Base-by-base conservation (phyloP, 2,888 invertebrate genomes). In the Emmelina monodactyla region DNA sequence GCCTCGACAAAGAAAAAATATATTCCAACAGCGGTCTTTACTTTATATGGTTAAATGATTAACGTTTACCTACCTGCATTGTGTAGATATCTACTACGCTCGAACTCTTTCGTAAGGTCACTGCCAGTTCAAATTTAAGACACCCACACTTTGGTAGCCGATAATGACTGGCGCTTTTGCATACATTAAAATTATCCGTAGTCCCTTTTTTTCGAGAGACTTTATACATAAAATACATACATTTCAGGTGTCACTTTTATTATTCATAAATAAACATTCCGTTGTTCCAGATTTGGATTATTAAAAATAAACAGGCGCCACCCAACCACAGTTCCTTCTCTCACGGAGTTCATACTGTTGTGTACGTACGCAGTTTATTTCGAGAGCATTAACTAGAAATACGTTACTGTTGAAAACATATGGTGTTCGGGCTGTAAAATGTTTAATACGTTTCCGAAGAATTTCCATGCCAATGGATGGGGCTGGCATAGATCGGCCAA, bases 381-480 rank as follows among this genome's bases (percentile, higher is more conserved):
- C 37, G 39, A 45, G 51, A 43, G 40, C 37, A 40, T 43, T 37
- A 37, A 43, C 41, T 29, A 32, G 31, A 45, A 42, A 45, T 44
- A 45, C 40, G 40, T 39, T 33, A 35, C 42, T 48, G 37, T 22
- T 33, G 29, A 39, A 19, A 37, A 34, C 41, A 43, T 41, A 39
- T 39, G 40, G 43, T 46, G 42, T 33, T 19, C 10, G 28, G 34
- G 37, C 31, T 55, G 40, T 43, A 11, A 40, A 30, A 43, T 51
- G 35, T 48, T 69, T 15, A 62, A 52, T 40, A 69, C 73, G 40
- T 79, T 76, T 42, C 76, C 78, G 45, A 78, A 75, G 55, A 79
- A 79, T 45, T 69, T 78, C 38, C 71, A 63, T 37, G 75, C 76
- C 29, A 70, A 76, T 37, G 79, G 79, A 1, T 78, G 73, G 75